Evolutionary conservation across 1,140 invertebrate species (phyloP), one percentile per base, ranked within the genome.

Genomic region (Arion vulgaris): DNA sequence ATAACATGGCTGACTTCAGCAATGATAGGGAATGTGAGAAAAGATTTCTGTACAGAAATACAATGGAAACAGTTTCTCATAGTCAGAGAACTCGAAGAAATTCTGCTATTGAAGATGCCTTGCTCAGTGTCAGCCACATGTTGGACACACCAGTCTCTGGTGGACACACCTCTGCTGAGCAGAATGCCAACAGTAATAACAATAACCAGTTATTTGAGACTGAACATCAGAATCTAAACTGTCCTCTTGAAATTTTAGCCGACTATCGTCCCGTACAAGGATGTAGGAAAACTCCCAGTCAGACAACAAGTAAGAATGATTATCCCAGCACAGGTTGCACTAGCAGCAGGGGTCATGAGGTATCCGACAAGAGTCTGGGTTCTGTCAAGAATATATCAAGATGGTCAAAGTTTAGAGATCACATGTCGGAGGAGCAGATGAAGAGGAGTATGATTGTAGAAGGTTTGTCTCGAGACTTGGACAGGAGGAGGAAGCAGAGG

Each of bases 31-130:
- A 76, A 53, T 19, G 1, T 2, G 45, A 9, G 26, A 76, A 53
- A 36, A 36, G 7, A 39, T 17, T 13, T 53, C 72, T 9, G 9
- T 45, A 23, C 28, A 74, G 26, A 71, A 71, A 34, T 34, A 71
- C 32, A 32, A n/a, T 28, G 26, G 32, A 13, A 13, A 49, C 19
- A 2, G 2, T 39, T 2, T 34, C 71, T n/a, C 71, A 39, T 7
- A n/a, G 26, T 15, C 41, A 39, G n/a, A 26, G 26, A n/a, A 28
- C 13, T n/a, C n/a, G 76, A 39, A 2, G 76, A 78, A 53, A 36
- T 17, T 78, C 76, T 19, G 57, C 57, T 4, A 57, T 78, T 34
- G 76, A 78, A 39, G 19, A 78, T 17, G 53, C 26, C 9, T 23
- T 57, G 9, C 26, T 57, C 11, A 66, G 26, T 13, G 62, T 78